phyloP scores from a whole-genome alignment of 1,140 invertebrate species.

The Pomacea maculata region DNA sequence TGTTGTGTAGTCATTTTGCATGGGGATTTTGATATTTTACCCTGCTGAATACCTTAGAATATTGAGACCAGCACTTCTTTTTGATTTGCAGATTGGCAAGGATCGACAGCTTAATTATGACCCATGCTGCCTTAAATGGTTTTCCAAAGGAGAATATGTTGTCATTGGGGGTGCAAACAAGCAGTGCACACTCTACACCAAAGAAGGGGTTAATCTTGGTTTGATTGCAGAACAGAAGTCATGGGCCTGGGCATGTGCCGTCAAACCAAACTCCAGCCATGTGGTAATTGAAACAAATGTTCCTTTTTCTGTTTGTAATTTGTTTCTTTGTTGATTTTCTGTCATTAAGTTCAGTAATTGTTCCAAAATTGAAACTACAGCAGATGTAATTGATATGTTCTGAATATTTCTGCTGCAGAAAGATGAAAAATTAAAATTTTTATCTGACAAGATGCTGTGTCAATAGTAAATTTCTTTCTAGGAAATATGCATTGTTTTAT shows the following conservation, averaged over 20 bases:
- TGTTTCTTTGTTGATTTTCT: not conserved
- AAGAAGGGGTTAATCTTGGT: conserved; percentile 83
- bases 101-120: conserved; percentile 83
- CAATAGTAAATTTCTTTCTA: no score
- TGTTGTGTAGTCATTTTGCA: no score
- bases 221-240: conserved; percentile 78
- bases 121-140: conserved; percentile 81
- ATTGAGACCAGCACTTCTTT: not conserved
- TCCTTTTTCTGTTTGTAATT: not conserved
- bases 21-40: no score
- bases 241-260: conserved; percentile 87
- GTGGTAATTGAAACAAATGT: conserved; percentile 70
- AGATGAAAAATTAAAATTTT: not conserved
- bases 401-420: no score
- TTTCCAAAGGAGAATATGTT: conserved; percentile 82
- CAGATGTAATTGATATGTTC: no score
- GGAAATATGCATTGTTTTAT: no score
- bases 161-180: conserved; percentile 86
- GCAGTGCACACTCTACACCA: conserved; percentile 79
- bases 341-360: not conserved
- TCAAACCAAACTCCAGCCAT: conserved; percentile 78
- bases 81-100: conserved; percentile 71
- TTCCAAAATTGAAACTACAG: not conserved
- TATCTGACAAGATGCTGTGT: not conserved
- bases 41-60: no score